A percentile compares a stretch with the other conserved stretches of the same genome.
Conservation (phyloP, 2,797 vertebrate species). For the Clamator glandarius region DNA sequence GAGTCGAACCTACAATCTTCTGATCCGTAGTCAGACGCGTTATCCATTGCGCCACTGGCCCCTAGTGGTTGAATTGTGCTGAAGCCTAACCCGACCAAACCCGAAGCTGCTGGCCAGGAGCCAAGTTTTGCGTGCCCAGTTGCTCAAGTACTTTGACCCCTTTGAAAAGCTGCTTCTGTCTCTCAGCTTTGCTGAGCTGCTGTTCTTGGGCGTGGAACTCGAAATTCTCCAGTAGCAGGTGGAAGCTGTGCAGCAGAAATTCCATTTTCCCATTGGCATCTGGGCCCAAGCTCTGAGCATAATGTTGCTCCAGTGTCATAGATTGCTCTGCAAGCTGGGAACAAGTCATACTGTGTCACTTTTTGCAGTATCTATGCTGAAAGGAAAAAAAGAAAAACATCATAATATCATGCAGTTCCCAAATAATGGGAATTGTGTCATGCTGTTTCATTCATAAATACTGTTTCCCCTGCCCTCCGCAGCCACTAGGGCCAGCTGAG, state of each 20-base stretch:
- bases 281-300: accelerated
- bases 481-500: not conserved
- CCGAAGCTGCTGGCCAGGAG: not conserved
- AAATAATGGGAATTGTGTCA: not conserved
- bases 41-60: slow-evolving; percentile 87
- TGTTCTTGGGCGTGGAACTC: not conserved
- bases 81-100: accelerated
- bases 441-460: not conserved
- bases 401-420: not conserved
- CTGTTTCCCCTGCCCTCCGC: not conserved
- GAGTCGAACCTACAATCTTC: slow-evolving; percentile 81
- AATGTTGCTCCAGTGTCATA: not conserved
- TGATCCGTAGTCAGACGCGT: slow-evolving; percentile 88
- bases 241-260: not conserved
- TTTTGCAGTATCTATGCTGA: not conserved
- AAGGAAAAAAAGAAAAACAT: not conserved
- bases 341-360: not conserved
- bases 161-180: not conserved
- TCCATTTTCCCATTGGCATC: accelerated
- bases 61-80: no score
- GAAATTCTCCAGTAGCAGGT: accelerated
- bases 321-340: not conserved
- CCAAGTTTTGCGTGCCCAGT: not conserved
- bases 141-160: accelerated
- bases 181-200: no score